Evolutionary conservation across 2,888 invertebrate species (phyloP), one percentile per base, ranked within the genome.

Genomic region (Conchocele bisecta): DNA sequence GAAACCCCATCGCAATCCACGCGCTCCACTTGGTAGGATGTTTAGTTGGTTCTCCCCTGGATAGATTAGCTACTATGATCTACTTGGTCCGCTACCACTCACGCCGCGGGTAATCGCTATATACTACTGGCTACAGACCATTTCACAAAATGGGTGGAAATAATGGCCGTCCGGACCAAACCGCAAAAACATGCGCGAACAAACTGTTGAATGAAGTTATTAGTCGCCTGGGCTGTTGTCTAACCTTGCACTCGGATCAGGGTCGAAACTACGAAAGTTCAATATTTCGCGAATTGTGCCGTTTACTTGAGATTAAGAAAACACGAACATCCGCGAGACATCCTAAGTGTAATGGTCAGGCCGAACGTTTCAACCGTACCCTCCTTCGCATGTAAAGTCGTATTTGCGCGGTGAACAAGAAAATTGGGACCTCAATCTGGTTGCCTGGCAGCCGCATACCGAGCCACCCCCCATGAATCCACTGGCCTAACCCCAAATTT

Each of bases 201-300:
- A n/a, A n/a, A n/a, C n/a, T n/a, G n/a, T 20, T 70, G 1, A 48
- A 58, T 48, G 64, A 59, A n/a, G 28, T 53, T 7, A 53, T 70
- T 4, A 31, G 44, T 15, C 22, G 60, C 33, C 65, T 35, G 53
- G 72, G 72, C 11, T 31, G 39, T 35, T 66, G 69, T 28, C 31
- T 59, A 5, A 42, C 33, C 11, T 13, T 76, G 15, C 76, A 76
- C 33, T 57, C 60, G 15, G 76, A 76, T 17, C 73, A 70, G 37
- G 76, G 76, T 35, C 35, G 61, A 13, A 74, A 69, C 50, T 76
- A 48, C 28, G 68, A 68, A 20, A 61, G 54, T 29, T 17, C 24
- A 4, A 33, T 60, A 7, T 44, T 68, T 20, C 26, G 15, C 29
- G 61, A 68, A 37, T 22, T 60, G 6, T 68, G 68, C 20, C 17